Conservation (phyloP, 2,888 invertebrate species). For the Caenorhabditis doughertyi region DNA sequence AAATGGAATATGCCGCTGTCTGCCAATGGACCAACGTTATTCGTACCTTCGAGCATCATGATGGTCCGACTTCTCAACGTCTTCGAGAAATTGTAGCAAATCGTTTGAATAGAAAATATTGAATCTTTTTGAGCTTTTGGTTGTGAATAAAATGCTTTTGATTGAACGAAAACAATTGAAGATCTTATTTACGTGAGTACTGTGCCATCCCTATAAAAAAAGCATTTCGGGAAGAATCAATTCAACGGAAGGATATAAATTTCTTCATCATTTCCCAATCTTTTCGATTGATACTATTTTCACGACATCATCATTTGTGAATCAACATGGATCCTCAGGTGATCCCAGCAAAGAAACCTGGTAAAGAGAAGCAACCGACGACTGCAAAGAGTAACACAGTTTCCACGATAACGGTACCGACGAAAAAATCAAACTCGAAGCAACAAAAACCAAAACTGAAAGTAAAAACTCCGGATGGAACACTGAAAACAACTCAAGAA, state of each 20-base stretch:
- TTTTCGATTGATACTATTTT: not conserved
- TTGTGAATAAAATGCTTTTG: not conserved
- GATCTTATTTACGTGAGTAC: not conserved
- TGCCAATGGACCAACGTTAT: conserved; percentile 29
- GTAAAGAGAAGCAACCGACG: not conserved
- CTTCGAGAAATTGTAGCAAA: conserved; percentile 25
- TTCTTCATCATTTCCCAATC: not conserved
- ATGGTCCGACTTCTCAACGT: conserved; percentile 25
- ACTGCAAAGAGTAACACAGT: not conserved
- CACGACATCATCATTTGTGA: not conserved
- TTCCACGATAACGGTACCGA: not conserved
- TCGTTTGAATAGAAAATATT: conserved; percentile 39
- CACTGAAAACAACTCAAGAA: not conserved
- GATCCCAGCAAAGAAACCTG: not conserved
- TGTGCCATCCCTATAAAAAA: too few relatives aligned
- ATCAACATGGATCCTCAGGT: conserved; percentile 7
- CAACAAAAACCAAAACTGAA: not conserved
- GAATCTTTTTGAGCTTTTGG: too few relatives aligned
- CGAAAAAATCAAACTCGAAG: not conserved
- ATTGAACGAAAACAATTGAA: not conserved
- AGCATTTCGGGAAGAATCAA: too few relatives aligned
- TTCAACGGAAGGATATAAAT: not conserved
- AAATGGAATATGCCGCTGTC: conserved; percentile 42
- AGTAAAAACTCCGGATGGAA: not conserved
- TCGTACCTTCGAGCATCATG: conserved; percentile 14